phyloP scores from a whole-genome alignment of 1,140 invertebrate species.

The Akabosia matsudoensis region DNA sequence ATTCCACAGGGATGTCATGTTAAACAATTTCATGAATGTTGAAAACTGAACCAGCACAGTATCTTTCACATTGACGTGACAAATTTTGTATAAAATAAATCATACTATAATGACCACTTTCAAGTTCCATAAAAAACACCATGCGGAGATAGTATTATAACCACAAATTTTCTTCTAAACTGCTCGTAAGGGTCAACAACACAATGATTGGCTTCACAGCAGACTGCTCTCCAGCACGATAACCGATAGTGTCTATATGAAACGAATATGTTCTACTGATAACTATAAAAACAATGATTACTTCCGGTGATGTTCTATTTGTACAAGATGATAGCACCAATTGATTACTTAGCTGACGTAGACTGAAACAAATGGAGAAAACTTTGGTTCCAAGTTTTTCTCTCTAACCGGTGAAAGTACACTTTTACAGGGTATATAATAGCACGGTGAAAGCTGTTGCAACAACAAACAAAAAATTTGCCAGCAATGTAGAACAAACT shows the following conservation, averaged over 20 bases:
- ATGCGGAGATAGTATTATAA: no score
- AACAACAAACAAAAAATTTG: neutral
- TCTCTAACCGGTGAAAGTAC: neutral
- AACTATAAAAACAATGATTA: neutral
- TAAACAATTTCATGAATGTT: neutral
- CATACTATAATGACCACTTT: neutral
- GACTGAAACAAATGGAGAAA: neutral
- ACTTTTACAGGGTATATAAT: neutral
- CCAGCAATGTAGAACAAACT: neutral
- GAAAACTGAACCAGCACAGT: neutral
- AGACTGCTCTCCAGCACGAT: no score
- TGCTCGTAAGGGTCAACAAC: no score
- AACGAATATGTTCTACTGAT: no score
- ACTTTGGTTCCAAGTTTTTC: no score
- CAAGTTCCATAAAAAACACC: no score
- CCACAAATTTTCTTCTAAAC: no score
- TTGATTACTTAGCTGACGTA: neutral
- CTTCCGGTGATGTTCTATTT: neutral
- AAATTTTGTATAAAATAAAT: neutral
- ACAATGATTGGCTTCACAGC: no score
- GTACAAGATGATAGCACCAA: constrained; percentile 1
- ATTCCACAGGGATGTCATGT: constrained; percentile 10
- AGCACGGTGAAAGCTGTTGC: neutral
- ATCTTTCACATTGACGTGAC: neutral
- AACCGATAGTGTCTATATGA: no score